Evolutionary conservation across 2,113 vertebrate genomes (phyloP).

Genomic region (Hippocampus mohnikei): DNA sequence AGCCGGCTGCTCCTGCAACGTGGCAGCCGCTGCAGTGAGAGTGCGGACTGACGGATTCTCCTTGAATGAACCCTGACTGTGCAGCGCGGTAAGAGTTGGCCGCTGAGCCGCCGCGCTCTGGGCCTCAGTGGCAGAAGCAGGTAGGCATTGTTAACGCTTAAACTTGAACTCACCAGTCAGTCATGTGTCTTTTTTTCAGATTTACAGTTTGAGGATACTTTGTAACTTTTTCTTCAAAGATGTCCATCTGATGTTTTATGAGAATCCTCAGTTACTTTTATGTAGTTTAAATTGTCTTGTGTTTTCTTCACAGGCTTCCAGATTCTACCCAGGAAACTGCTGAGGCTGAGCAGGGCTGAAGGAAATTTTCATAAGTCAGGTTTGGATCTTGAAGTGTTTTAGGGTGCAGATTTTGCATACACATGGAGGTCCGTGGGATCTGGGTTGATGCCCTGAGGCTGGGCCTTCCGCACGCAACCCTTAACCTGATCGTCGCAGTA

Average conservation of each 20-base stretch:
- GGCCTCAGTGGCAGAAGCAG: slow-evolving; percentile 40
- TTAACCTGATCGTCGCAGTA: slow-evolving; percentile 51
- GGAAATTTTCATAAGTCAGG: slow-evolving; percentile 16
- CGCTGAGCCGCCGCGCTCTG: slow-evolving; percentile 69
- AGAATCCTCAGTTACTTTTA: too few species aligned
- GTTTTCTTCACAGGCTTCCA: slow-evolving; percentile 35
- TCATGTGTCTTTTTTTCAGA: neutral
- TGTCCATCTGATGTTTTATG: neutral
- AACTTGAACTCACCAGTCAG: slow-evolving; percentile 1
- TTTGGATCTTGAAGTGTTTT: slow-evolving; percentile 49
- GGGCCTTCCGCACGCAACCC: slow-evolving; percentile 26
- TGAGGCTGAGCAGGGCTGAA: slow-evolving; percentile 1
- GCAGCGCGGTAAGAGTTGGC: slow-evolving; percentile 64
- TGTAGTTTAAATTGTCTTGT: slow-evolving; percentile 1
- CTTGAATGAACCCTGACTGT: slow-evolving; percentile 70
- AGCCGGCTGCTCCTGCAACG: slow-evolving; percentile 53
- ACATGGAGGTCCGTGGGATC: slow-evolving; percentile 60
- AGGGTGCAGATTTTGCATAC: slow-evolving; percentile 29
- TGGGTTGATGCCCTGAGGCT: slow-evolving; percentile 29
- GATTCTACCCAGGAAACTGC: neutral
- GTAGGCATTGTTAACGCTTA: slow-evolving; percentile 35
- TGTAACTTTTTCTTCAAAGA: neutral
- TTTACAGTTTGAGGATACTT: neutral
- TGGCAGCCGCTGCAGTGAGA: slow-evolving; percentile 65
- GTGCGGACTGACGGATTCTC: slow-evolving; percentile 63